Evolutionary conservation across 1,140 invertebrate species (phyloP).

Genomic region (Drosophila simulans): DNA sequence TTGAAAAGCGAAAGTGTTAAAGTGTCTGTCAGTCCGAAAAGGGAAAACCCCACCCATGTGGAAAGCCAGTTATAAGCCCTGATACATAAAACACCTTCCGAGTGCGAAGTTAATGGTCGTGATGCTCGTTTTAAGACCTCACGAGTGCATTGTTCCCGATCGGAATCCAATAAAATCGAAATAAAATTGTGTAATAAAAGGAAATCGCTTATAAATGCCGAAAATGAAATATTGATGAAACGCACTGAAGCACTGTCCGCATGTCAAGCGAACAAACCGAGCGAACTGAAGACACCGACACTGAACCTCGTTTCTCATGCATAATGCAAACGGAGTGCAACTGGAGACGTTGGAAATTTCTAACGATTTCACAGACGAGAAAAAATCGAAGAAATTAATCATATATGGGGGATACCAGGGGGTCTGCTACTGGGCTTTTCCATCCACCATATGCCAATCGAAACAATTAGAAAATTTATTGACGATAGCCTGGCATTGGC

Average conservation of each 20-base stretch:
- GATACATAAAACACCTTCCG: conserved; percentile 36
- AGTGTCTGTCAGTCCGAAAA: background rate
- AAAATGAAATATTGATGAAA: conserved; percentile 77
- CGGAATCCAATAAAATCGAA: conserved; percentile 56
- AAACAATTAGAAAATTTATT: conserved; percentile 68
- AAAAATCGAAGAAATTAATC: conserved; percentile 37
- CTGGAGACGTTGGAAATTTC: conserved; percentile 67
- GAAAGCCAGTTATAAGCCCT: conserved; percentile 30
- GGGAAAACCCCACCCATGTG: conserved; percentile 4
- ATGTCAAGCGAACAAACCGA: conserved; percentile 39
- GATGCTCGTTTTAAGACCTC: conserved; percentile 48
- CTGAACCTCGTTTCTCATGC: conserved; percentile 54
- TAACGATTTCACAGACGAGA: conserved; percentile 48
- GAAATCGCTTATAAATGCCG: conserved; percentile 60
- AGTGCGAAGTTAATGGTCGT: conserved; percentile 32
- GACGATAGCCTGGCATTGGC: conserved; percentile 60
- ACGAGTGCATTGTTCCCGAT: conserved; percentile 48
- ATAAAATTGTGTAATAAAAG: conserved; percentile 71
- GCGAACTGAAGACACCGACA: conserved; percentile 17
- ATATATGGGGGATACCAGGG: conserved; percentile 5
- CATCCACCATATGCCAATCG: conserved; percentile 42
- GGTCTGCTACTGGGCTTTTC: conserved; percentile 61
- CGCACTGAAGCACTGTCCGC: conserved; percentile 50
- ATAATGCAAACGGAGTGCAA: conserved; percentile 66
- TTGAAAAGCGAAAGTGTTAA: conserved; percentile 68